Base-by-base conservation (phyloP, 1,140 invertebrate species). In the Metopolophium dirhodum region DNA sequence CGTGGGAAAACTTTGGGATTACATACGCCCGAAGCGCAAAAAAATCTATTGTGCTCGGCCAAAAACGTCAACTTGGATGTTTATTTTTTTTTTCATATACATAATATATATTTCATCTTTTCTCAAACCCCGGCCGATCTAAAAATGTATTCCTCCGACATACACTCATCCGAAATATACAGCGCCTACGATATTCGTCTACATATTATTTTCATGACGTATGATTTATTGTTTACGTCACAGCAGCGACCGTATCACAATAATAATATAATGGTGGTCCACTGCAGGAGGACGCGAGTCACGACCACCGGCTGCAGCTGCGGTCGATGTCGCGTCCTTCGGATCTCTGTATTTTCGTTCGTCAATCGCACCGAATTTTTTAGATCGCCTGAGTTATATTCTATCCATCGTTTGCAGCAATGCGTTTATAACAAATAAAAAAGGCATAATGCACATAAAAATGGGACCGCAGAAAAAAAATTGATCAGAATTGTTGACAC, bases 191-290 rank as follows among this genome's bases (percentile, higher is more conserved):
- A 89, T 22, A 23, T 57, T 89, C 35, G 47, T 89, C 35, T 26
- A 26, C 35, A 54, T 14, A 54, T 51, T 23, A 88, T 88, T n/a
- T 26, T 6, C 6, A 51, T 47, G 30, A 68, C 6, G 37, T 68
- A 90, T 45, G 54, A 68, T 68, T 90, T 90, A 90, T 90, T 22
- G 61, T 68, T 90, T 90, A 90, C 41, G n/a, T 20, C 37, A 45
- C 37, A 90, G 23, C 4, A 49, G 22, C n/a, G 20, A 23, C 8
- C 20, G n/a, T 68, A 45, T n/a, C 7, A 6, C 22, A n/a, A 7
- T 23, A n/a, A 7, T 23, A 30, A 26, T 45, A 49, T 26, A 45
- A 41, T 85, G 83, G 83, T n/a, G 30, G 47, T 47, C 20, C 45
- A n/a, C n/a, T n/a, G n/a, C 45, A 47, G 6, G n/a, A n/a, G 86